These are phyloP conservation scores for Sturnira hondurensis DNA, from an alignment of 2,113 vertebrate genomes.

Conservation along the genomic window DNA sequence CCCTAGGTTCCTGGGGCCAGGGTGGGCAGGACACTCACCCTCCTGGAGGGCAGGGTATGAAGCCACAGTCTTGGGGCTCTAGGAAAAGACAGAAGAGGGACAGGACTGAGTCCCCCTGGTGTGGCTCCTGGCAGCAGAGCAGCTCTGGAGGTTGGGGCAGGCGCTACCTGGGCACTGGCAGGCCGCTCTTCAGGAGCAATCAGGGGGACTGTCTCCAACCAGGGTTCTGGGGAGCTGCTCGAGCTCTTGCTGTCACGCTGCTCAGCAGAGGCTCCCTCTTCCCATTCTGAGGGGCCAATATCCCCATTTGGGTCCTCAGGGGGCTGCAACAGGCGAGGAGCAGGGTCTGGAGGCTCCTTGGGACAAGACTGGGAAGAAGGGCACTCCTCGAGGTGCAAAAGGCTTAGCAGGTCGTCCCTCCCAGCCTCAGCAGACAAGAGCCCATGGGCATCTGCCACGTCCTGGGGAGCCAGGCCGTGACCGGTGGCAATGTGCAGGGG, in stretches of 20 bases:
- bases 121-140: background rate
- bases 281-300: background rate
- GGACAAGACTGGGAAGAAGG: background rate
- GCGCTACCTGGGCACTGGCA: slow-evolving; percentile 46
- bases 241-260: slow-evolving; percentile 52
- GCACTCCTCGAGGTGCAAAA: slow-evolving; percentile 82
- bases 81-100: slow-evolving; percentile 65
- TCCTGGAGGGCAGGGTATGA: slow-evolving; percentile 84
- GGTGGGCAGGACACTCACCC: slow-evolving; percentile 81
- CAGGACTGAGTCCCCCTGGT: background rate
- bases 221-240: slow-evolving; percentile 73
- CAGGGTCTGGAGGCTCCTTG: background rate
- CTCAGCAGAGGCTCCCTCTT: background rate
- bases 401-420: slow-evolving; percentile 84
- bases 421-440: slow-evolving; percentile 87
- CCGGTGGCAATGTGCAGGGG: slow-evolving; percentile 79
- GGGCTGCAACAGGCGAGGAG: slow-evolving; percentile 29
- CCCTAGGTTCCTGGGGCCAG: background rate
- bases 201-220: slow-evolving; percentile 49
- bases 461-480: slow-evolving; percentile 56
- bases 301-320: background rate
- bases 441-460: slow-evolving; percentile 74
- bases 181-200: background rate
- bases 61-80: slow-evolving; percentile 79
- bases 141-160: background rate